Evolutionary conservation across 2,888 invertebrate genomes (phyloP).

Genomic region (Muschampia plurimacula): DNA sequence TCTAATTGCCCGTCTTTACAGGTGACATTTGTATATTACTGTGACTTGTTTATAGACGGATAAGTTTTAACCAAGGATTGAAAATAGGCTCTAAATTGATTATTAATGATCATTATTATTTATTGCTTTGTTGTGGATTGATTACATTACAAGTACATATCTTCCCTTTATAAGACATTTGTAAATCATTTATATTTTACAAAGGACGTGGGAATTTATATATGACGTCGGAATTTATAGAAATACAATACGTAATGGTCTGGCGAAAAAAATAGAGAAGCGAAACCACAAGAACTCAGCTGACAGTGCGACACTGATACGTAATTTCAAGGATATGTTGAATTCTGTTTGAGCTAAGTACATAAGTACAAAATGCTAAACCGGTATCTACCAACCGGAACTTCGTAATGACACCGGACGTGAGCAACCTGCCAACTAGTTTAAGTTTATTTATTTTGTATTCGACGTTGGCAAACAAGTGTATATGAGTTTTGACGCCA

Average conservation of each 20-base stretch:
- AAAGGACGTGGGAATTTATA: too few species aligned
- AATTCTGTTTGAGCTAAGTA: neutral
- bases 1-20: too few species aligned
- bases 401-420: conserved; percentile 28
- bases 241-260: neutral
- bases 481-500: neutral
- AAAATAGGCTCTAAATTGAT: too few species aligned
- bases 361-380: conserved; percentile 15
- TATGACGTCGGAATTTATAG: neutral
- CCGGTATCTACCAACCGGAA: conserved; percentile 24
- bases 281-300: conserved; percentile 7
- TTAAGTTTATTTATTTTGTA: neutral
- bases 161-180: too few species aligned
- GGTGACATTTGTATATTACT: too few species aligned
- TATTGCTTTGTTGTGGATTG: too few species aligned
- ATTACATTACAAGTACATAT: too few species aligned
- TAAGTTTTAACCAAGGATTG: too few species aligned
- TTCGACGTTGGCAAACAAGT: neutral
- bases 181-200: too few species aligned
- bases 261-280: neutral
- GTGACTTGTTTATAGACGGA: too few species aligned
- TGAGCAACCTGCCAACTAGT: conserved; percentile 14
- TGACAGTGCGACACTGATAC: conserved; percentile 9
- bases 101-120: too few species aligned
- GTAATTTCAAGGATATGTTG: conserved; percentile 15